Base-by-base conservation (phyloP, 92 coral and sea anemone genomes). In the Anthopleura xanthogrammica region DNA sequence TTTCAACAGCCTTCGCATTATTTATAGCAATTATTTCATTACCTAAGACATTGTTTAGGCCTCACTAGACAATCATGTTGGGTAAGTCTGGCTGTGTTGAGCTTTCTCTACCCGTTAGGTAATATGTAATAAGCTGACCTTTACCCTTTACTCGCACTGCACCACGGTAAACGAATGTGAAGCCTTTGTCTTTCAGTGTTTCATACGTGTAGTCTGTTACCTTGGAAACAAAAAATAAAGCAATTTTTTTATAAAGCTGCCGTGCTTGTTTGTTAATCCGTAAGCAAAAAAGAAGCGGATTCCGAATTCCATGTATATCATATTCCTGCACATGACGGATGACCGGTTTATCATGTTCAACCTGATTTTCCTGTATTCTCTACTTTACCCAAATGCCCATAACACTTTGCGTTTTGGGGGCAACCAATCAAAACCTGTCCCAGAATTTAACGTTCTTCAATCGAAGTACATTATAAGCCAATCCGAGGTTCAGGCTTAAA, bases 101-200 rank as follows among this genome's bases (percentile, higher is more conserved):
- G n/a, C 82, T 82, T 36, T 91, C 87, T 75, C 95, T 86, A 16
- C 97, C 98, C 13, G 99, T 96, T 41, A 96, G 89, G 83, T 96
- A 96, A 79, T 96, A 96, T 9, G 99, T 96, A 16, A 95, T 95
- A 60, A 96, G 86, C 19, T 93, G 95, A 68, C 99, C 99, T 94
- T 96, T 96, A 80, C 99, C 99, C 83, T 96, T 96, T 40, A 96
- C 98, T 58, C 94, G 90, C 72, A 96, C 99, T 1, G 98, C 93
- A 20, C 99, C 99, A 22, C 99, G 99, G 91, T 96, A 96, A n/a
- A 90, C 88, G 76, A 96, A 96, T 3, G 83, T 79, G 78, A 92
- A 96, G 11, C 92, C 99, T 85, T 94, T 90, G 90, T 96, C 98
- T 64, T 96, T 91, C 36, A 96, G 62, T 36, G 92, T 83, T 60